Evolutionary conservation across 1,140 invertebrate genomes (phyloP).

Genomic region (Drosophila azteca): DNA sequence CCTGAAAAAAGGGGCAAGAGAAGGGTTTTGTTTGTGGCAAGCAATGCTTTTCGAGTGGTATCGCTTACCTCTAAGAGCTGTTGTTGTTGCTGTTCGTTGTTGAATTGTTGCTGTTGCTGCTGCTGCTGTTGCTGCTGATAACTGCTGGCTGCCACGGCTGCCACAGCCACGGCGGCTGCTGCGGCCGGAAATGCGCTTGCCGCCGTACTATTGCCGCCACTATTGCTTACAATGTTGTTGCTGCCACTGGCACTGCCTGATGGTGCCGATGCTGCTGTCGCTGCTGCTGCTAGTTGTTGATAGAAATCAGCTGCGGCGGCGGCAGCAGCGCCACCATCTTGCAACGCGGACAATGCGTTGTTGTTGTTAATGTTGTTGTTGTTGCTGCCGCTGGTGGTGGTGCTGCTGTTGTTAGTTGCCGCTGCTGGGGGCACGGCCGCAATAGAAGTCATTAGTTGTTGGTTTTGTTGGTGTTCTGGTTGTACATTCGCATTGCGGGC

Average conservation of each 20-base stretch:
- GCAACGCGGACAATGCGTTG: constrained; percentile 67
- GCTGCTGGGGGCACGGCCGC: constrained; percentile 58
- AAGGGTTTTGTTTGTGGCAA: constrained; percentile 1
- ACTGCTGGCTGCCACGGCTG: constrained; percentile 64
- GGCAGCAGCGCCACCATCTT: constrained; percentile 70
- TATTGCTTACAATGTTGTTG: constrained; percentile 21
- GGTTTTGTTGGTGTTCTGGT: constrained; percentile 32
- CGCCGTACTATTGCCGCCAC: constrained; percentile 23
- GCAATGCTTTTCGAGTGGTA: neutral
- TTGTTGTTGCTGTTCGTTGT: constrained; percentile 79
- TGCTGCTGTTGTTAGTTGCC: constrained; percentile 39
- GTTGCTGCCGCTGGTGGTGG: constrained; percentile 20
- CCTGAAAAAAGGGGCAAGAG: constrained; percentile 33
- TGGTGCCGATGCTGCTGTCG: constrained; percentile 28
- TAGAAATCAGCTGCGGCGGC: constrained; percentile 72
- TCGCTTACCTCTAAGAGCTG: constrained; percentile 73
- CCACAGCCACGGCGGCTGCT: constrained; percentile 68
- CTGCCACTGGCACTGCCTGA: constrained; percentile 11
- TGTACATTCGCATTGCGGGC: neutral
- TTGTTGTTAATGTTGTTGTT: constrained; percentile 55
- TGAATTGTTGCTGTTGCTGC: constrained; percentile 62
- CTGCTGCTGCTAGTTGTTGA: constrained; percentile 72
- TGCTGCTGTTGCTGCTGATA: constrained; percentile 60
- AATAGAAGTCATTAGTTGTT: constrained; percentile 75
- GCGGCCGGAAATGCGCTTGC: constrained; percentile 56